phyloP scores from a whole-genome alignment of 2,113 vertebrate species.

The Hucho hucho region DNA sequence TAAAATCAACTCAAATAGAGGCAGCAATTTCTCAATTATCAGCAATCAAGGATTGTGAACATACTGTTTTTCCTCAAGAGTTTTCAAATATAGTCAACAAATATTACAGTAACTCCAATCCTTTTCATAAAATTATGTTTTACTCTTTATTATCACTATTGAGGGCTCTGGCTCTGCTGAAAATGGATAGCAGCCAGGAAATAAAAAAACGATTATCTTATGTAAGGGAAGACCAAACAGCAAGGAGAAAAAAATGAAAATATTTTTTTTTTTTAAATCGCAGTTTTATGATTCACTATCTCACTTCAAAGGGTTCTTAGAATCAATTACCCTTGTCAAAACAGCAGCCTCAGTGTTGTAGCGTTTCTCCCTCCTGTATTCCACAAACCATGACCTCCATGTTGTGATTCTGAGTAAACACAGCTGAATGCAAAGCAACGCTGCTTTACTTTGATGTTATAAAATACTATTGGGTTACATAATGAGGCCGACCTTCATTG shows the following conservation, averaged over 20 bases:
- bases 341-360: neutral
- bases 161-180: too few species aligned
- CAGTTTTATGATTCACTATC: slow-evolving; percentile 28
- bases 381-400: slow-evolving; percentile 30
- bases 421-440: neutral
- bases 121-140: neutral
- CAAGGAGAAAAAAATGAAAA: neutral
- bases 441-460: slow-evolving; percentile 2
- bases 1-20: neutral
- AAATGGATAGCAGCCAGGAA: neutral
- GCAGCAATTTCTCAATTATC: neutral
- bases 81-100: neutral
- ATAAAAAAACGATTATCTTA: neutral
- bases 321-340: slow-evolving; percentile 44
- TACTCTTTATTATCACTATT: neutral
- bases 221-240: neutral
- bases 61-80: neutral
- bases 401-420: slow-evolving; percentile 18
- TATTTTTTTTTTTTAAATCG: too few species aligned
- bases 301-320: slow-evolving; percentile 41
- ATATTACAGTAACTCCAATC: neutral
- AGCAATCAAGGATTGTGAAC: neutral
- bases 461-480: neutral
- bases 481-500: neutral
- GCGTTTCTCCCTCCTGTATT: neutral